These are phyloP conservation scores for Hypercompe scribonia DNA, from an alignment of 2,888 invertebrate species.

Conservation along the genomic window DNA sequence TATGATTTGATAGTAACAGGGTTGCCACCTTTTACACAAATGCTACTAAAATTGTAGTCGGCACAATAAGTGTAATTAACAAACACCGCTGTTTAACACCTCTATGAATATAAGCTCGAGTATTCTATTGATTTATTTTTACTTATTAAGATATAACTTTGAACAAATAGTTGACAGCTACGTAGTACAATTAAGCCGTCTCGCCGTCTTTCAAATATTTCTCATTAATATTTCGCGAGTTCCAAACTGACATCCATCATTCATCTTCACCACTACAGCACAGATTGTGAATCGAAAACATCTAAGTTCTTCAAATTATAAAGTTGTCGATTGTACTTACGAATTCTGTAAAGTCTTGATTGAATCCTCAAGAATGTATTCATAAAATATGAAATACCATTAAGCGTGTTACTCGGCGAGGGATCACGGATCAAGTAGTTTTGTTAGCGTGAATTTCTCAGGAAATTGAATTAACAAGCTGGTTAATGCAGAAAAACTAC, in stretches of 20 bases:
- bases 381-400: background rate
- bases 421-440: background rate
- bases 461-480: background rate
- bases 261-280: background rate
- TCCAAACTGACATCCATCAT: conserved; percentile 7
- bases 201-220: background rate
- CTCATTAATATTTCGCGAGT: background rate
- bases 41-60: no score
- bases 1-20: no score
- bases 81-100: no score
- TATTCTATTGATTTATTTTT: no score
- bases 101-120: no score
- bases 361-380: background rate
- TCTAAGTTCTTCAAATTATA: background rate
- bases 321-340: conserved; percentile 7
- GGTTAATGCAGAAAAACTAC: no score
- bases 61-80: no score
- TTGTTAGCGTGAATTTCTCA: background rate
- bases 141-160: no score
- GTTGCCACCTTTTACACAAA: no score
- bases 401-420: background rate
- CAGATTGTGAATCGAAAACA: background rate
- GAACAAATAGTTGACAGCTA: background rate
- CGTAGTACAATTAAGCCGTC: background rate
- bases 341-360: background rate